These are phyloP conservation scores for Diphyllodes magnificus DNA, from an alignment of 2,113 vertebrate species.

Conservation along the genomic window DNA sequence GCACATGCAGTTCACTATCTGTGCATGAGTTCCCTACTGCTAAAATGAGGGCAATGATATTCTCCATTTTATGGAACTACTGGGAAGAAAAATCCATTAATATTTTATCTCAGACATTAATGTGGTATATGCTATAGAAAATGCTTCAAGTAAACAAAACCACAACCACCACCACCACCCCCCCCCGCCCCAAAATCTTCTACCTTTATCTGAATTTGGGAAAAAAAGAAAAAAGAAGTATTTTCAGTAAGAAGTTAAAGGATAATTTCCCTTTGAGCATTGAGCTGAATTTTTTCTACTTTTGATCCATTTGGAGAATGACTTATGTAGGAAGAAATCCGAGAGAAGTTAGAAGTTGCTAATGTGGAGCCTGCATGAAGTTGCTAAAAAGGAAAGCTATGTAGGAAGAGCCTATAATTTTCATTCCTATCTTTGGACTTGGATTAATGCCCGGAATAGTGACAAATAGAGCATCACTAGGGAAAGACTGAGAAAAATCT, in stretches of 20 bases:
- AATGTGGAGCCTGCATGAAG: conserved; percentile 62
- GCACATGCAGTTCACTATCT: neutral
- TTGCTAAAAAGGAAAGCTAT: conserved; percentile 73
- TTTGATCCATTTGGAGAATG: conserved; percentile 36
- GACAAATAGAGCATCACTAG: conserved; percentile 60
- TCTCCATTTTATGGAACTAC: neutral
- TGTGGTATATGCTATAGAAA: neutral
- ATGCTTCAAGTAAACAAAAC: neutral
- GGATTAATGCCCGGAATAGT: conserved; percentile 76
- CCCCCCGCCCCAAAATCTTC: neutral
- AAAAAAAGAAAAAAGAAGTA: neutral
- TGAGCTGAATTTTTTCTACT: conserved; percentile 41
- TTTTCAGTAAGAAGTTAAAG: neutral
- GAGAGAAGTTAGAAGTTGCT: conserved; percentile 61
- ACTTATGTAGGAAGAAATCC: conserved; percentile 59
- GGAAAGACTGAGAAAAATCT: conserved; percentile 63
- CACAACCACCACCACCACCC: fast-evolving
- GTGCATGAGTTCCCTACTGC: neutral
- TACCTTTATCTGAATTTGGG: neutral
- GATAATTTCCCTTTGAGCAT: neutral
- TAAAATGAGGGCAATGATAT: neutral
- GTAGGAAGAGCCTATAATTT: conserved; percentile 81
- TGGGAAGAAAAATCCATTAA: neutral
- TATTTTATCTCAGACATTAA: neutral
- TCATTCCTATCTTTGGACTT: conserved; percentile 75